Base-by-base conservation (phyloP, 2,888 invertebrate genomes). In the Tachystola acroxantha region DNA sequence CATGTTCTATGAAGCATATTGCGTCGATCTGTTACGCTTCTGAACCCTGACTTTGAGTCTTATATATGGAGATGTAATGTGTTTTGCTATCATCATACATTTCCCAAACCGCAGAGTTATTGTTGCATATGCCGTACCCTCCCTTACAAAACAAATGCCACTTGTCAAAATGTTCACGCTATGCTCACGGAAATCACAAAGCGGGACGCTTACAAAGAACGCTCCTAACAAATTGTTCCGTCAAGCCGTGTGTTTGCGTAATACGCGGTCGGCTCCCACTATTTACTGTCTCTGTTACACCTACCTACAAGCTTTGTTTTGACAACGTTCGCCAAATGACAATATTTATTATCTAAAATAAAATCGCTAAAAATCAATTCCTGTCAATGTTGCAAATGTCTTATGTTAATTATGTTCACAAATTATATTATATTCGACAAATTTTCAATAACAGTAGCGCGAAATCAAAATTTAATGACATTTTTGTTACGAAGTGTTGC, bases 91-190 rank as follows among this genome's bases (percentile, higher is more conserved):
- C 3, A 24, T 2, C 24, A 24, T 24, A 27, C 45, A 46, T 48
- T 52, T 61, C 39, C 53, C 33, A 46, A 50, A 49, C 51, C 49
- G 55, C 48, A 59, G 57, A 67, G 58, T 63, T 69, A 68, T 65
- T 61, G 62, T 62, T 57, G 58, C 51, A 46, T 54, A 50, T 12
- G 28, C 27, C n/a, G n/a, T 24, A 24, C 24, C 24, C 24, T 24
- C 19, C 62, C 65, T 69, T 67, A 61, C 65, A 64, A 68, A 78
- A 80, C 75, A 78, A 80, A 78, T 79, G 74, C 70, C 68, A 70
- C 69, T 74, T 78, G 79, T 81, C 80, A 80, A 82, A 82, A 80
- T 72, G 73, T 79, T 79, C 74, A 74, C 78, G 76, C 74, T 70
- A 66, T 65, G 73, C 72, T 69, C 64, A 62, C 64, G 63, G 60